A percentile compares a stretch with the other conserved stretches of the same genome.
phyloP scores from a whole-genome alignment of 2,888 invertebrate species.

The Minunthozetes semirufus region DNA sequence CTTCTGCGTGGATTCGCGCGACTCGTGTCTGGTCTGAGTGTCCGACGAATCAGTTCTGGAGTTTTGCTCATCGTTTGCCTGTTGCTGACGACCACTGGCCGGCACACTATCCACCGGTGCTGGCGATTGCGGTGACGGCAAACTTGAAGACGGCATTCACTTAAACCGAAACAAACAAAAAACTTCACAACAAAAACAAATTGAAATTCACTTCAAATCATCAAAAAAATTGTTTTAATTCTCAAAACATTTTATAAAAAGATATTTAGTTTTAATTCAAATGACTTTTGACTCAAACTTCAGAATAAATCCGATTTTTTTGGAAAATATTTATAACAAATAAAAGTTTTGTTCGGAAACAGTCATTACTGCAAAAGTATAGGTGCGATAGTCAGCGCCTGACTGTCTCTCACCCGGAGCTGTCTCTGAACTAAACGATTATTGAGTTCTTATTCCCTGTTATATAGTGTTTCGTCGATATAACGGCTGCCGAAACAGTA shows the following conservation, averaged over 20 bases:
- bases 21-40: neutral
- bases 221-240: neutral
- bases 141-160: neutral
- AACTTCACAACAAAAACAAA: neutral
- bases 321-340: too few relatives aligned
- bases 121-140: neutral
- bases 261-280: neutral
- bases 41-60: neutral
- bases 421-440: neutral
- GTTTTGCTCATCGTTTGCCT: neutral
- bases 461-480: neutral
- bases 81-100: neutral
- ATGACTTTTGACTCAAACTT: too few relatives aligned
- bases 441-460: neutral
- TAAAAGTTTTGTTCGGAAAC: too few relatives aligned
- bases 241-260: neutral
- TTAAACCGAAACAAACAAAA: too few relatives aligned
- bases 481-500: neutral
- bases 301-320: too few relatives aligned
- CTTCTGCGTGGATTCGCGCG: neutral
- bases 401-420: neutral
- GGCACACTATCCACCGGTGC: neutral
- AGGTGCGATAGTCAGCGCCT: neutral
- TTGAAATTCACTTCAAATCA: too few relatives aligned
- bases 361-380: neutral